phyloP scores from a whole-genome alignment of 2,888 invertebrate species.

The Xanthorhoe designata region DNA sequence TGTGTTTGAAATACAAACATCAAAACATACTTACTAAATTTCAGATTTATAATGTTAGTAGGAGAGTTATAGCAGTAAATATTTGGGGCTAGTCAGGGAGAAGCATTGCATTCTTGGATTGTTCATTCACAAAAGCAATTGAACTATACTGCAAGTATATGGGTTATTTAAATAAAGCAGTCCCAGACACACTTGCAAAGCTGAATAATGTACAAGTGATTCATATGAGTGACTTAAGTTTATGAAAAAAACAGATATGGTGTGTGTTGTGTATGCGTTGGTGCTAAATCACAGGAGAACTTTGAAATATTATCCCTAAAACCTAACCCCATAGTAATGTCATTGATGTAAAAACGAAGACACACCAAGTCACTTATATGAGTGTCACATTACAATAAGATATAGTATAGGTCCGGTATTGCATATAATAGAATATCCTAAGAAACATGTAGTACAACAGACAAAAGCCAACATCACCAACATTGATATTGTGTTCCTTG shows the following conservation, averaged over 20 bases:
- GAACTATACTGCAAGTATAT: constrained; percentile 35
- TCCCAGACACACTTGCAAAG: constrained; percentile 68
- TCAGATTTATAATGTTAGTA: not conserved
- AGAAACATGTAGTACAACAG: constrained; percentile 59
- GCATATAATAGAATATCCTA: constrained; percentile 60
- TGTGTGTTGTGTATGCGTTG: constrained; percentile 2
- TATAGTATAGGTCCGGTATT: constrained; percentile 57
- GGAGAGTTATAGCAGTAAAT: not conserved
- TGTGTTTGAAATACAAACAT: no score
- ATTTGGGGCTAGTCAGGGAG: constrained; percentile 55
- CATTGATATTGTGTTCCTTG: constrained; percentile 72
- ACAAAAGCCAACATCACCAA: constrained; percentile 74
- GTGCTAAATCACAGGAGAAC: not conserved
- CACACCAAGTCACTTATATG: constrained; percentile 51
- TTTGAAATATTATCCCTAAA: constrained; percentile 1
- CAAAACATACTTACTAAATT: no score
- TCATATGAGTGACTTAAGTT: constrained; percentile 41
- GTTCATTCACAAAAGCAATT: constrained; percentile 54
- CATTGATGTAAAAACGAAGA: not conserved
- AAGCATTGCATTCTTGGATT: constrained; percentile 73
- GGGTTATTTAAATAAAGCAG: constrained; percentile 50
- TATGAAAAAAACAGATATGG: not conserved
- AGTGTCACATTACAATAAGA: constrained; percentile 55
- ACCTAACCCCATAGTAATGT: not conserved
- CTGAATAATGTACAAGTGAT: constrained; percentile 45